These are phyloP conservation scores for Sphaerodactylus townsendi DNA, from an alignment of 2,113 vertebrate species.

Conservation along the genomic window DNA sequence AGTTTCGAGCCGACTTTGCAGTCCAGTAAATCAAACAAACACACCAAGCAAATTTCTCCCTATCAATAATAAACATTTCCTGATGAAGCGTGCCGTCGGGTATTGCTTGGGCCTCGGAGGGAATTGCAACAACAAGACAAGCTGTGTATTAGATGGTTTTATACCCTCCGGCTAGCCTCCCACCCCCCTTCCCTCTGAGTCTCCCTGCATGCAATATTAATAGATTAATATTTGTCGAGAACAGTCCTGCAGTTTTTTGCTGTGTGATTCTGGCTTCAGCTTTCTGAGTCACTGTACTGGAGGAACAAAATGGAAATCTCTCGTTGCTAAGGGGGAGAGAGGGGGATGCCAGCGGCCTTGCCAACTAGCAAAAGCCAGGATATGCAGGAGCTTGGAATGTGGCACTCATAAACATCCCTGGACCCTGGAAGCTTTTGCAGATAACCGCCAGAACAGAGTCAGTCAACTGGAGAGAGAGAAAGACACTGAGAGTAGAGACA, in stretches of 20 bases:
- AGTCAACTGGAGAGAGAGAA: not conserved
- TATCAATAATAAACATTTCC: rapidly evolving
- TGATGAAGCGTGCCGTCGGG: not conserved
- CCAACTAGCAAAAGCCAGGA: conserved; percentile 47
- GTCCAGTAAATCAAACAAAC: not conserved
- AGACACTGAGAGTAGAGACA: too few species aligned
- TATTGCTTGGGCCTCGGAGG: not conserved
- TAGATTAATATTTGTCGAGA: conserved; percentile 50
- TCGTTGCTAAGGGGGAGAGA: conserved; percentile 10
- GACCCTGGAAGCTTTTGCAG: conserved; percentile 2
- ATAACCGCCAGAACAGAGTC: conserved; percentile 36
- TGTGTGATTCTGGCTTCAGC: not conserved
- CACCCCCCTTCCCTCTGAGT: not conserved
- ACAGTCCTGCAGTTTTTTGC: not conserved
- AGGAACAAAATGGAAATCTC: conserved; percentile 40
- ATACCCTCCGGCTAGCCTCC: not conserved
- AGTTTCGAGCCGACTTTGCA: not conserved
- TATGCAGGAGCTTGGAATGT: conserved; percentile 28
- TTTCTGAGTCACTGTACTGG: not conserved
- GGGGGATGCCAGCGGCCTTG: not conserved
- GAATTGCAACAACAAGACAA: conserved; percentile 1
- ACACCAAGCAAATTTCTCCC: not conserved
- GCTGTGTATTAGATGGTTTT: not conserved
- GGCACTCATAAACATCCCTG: conserved; percentile 15
- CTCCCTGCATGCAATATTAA: conserved; percentile 42